Evolutionary conservation across 2,888 invertebrate species (phyloP).

Genomic region (Drosophila nr. perissopoda): DNA sequence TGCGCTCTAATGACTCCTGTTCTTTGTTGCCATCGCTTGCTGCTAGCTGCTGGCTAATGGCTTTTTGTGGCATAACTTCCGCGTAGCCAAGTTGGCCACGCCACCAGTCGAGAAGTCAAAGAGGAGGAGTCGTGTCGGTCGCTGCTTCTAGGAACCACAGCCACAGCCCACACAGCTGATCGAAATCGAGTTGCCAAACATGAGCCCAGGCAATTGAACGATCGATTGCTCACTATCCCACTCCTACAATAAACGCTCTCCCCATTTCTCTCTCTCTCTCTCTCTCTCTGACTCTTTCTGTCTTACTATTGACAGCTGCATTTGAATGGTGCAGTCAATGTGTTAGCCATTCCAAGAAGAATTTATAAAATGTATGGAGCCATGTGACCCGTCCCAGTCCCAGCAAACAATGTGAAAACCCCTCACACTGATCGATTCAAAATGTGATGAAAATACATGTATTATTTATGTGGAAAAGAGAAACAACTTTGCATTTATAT

Average conservation of each 20-base stretch:
- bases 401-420: background rate
- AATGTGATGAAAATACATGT: background rate
- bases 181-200: conserved; percentile 57
- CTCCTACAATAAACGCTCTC: conserved; percentile 35
- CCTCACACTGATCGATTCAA: background rate
- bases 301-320: conserved; percentile 45
- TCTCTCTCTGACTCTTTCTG: background rate
- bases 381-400: conserved; percentile 40
- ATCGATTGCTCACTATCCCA: conserved; percentile 51
- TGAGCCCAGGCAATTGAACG: conserved; percentile 57
- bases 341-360: conserved; percentile 59
- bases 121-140: conserved; percentile 18
- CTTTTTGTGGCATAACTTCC: conserved; percentile 64
- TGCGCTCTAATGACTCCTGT: conserved; percentile 80
- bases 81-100: conserved; percentile 55
- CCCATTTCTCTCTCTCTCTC: background rate
- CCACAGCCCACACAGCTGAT: conserved; percentile 59
- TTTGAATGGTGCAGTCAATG: conserved; percentile 48
- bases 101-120: conserved; percentile 7
- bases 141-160: conserved; percentile 49
- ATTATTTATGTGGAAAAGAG: background rate
- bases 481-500: background rate
- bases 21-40: conserved; percentile 63
- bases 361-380: conserved; percentile 66
- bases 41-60: conserved; percentile 57